phyloP scores from a whole-genome alignment of 2,888 invertebrate species.

The Archips crataeganus region DNA sequence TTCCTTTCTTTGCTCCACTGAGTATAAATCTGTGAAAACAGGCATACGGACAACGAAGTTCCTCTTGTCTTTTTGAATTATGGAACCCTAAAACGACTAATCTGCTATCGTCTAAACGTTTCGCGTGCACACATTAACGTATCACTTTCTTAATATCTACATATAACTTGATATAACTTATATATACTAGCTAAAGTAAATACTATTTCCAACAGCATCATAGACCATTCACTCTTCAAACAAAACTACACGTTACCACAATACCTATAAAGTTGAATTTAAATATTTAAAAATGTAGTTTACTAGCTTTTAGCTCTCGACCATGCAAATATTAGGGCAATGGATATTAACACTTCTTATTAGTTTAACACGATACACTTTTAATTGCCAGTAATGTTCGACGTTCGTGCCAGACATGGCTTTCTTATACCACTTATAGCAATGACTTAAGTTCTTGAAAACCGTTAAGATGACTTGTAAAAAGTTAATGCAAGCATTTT shows the following conservation, averaged over 20 bases:
- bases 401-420: background rate
- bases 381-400: constrained; percentile 6
- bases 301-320: background rate
- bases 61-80: too few relatives aligned
- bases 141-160: background rate
- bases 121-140: background rate
- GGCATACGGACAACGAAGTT: too few relatives aligned
- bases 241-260: background rate
- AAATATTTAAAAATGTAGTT: background rate
- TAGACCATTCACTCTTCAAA: background rate
- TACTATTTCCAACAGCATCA: background rate
- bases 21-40: too few relatives aligned
- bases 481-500: too few relatives aligned
- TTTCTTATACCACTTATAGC: background rate
- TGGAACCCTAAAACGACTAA: too few relatives aligned
- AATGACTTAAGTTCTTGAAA: background rate
- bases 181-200: too few relatives aligned
- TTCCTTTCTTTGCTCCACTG: too few relatives aligned
- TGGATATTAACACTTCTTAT: background rate
- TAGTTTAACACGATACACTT: background rate
- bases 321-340: background rate
- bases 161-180: background rate
- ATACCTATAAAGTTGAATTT: background rate
- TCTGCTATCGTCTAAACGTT: background rate
- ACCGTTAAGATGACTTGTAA: background rate